A percentile compares a stretch with the other conserved stretches of the same genome.
phyloP scores from a whole-genome alignment of 2,797 vertebrate species.

The Coracias cyanogaster region DNA sequence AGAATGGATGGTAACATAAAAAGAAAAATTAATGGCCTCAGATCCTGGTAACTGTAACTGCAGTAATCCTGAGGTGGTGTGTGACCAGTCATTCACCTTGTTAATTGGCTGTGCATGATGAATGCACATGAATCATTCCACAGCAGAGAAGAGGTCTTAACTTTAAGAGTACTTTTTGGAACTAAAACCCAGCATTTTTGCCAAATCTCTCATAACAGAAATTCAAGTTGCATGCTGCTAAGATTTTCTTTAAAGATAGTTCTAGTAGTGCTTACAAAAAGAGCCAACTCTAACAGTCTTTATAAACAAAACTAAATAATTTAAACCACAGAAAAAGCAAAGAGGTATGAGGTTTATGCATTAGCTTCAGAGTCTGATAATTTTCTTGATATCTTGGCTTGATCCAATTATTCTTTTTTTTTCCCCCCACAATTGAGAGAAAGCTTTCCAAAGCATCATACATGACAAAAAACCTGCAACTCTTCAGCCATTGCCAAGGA shows the following conservation, averaged over 20 bases:
- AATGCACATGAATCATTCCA: background rate
- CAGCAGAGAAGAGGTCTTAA: background rate
- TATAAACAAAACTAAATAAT: conserved; percentile 17
- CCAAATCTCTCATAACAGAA: background rate
- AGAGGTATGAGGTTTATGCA: background rate
- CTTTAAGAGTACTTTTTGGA: background rate
- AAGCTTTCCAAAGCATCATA: background rate
- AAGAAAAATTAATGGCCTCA: background rate
- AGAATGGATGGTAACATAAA: background rate
- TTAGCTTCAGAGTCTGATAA: conserved; percentile 10
- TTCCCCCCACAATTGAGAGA: conserved; percentile 25
- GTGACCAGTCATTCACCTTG: background rate
- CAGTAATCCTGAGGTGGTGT: background rate
- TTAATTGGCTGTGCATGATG: background rate
- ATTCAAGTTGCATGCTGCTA: background rate
- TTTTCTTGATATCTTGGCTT: conserved; percentile 1
- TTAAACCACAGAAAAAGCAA: background rate
- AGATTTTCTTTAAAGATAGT: background rate
- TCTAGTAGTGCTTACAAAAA: background rate
- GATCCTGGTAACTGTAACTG: background rate
- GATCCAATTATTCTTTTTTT: conserved; percentile 17
- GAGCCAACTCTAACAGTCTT: background rate
- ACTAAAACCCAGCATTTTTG: background rate
- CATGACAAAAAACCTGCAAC: background rate
- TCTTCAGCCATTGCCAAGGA: background rate